Evolutionary conservation across 2,113 vertebrate species (phyloP).

Genomic region (Hucho hucho): DNA sequence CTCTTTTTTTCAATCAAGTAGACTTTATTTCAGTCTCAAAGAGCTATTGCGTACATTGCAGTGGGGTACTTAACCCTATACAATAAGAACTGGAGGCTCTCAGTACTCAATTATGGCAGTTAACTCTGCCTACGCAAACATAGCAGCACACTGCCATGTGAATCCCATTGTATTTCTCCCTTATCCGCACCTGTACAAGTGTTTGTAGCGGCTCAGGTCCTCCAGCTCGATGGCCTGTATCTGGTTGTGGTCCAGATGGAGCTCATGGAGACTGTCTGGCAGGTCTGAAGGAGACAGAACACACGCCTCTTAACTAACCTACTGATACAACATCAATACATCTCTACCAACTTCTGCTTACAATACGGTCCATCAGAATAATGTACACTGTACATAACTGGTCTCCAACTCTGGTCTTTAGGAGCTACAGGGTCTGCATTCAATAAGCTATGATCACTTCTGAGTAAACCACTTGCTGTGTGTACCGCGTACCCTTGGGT

Average conservation of each 20-base stretch:
- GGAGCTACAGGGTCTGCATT: no score
- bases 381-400: background rate
- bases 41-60: no score
- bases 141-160: no score
- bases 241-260: slow-evolving; percentile 86
- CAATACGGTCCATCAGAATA: background rate
- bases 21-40: background rate
- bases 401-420: background rate
- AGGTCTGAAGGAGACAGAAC: slow-evolving; percentile 70
- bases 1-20: no score
- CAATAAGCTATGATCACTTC: no score
- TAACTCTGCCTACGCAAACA: no score
- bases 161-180: background rate
- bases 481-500: slow-evolving; percentile 82
- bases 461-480: background rate
- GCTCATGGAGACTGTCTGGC: slow-evolving; percentile 83
- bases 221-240: slow-evolving; percentile 87
- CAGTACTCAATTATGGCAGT: no score
- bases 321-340: background rate
- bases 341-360: slow-evolving; percentile 7
- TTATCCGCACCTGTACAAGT: slow-evolving; percentile 76
- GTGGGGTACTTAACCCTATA: no score
- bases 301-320: no score
- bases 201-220: slow-evolving; percentile 84
- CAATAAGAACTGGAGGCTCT: no score